Conservation (phyloP, 2,888 invertebrate species). For the Oxytorus armatus region DNA sequence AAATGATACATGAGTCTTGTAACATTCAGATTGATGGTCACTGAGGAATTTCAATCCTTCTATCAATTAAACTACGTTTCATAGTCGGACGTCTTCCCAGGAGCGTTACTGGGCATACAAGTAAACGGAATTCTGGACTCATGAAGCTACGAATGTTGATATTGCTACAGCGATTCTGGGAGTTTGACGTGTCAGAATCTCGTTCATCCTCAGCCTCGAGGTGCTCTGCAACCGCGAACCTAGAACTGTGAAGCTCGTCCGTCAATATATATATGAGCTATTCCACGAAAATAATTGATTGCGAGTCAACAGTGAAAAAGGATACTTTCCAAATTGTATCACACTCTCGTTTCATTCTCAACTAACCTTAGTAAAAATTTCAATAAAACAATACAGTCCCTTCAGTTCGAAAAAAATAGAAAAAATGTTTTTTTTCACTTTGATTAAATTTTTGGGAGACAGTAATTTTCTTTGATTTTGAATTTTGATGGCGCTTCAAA, state of each 20-base stretch:
- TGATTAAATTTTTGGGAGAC: too few relatives aligned
- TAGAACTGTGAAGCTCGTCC: slow-evolving; percentile 15
- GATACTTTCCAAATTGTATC: background rate
- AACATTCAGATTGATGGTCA: slow-evolving; percentile 66
- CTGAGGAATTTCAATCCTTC: slow-evolving; percentile 81
- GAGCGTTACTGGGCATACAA: slow-evolving; percentile 31
- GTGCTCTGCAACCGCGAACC: slow-evolving; percentile 18
- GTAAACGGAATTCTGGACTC: slow-evolving; percentile 39
- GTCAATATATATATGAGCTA: slow-evolving; percentile 16
- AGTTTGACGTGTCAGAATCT: slow-evolving; percentile 48
- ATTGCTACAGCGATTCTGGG: slow-evolving; percentile 31
- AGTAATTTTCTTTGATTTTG: too few relatives aligned
- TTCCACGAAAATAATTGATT: background rate
- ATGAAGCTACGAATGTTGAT: slow-evolving; percentile 23
- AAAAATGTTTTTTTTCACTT: background rate
- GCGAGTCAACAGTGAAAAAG: background rate
- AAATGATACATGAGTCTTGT: slow-evolving; percentile 5
- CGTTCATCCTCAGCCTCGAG: slow-evolving; percentile 50
- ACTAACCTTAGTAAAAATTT: background rate
- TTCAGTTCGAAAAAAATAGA: background rate
- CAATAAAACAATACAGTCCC: background rate
- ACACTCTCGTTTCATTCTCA: background rate
- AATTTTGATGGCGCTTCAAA: too few relatives aligned
- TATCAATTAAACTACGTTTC: slow-evolving; percentile 82
- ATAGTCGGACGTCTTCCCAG: slow-evolving; percentile 75